phyloP scores from a whole-genome alignment of 2,797 vertebrate species.

The Microctenopoma steveboyesi region DNA sequence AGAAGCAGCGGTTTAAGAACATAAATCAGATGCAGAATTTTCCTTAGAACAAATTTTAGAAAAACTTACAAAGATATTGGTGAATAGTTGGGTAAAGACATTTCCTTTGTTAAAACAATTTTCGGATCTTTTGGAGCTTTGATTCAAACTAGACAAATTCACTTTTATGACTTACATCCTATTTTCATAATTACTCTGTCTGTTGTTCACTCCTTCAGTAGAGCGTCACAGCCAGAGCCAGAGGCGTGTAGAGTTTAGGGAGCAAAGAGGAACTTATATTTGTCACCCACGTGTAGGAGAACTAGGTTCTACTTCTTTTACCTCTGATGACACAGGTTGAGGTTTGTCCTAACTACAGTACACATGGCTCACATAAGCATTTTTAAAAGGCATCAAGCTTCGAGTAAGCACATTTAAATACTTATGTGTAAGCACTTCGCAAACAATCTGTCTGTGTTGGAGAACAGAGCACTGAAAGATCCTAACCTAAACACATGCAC shows the following conservation, averaged over 20 bases:
- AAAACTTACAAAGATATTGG: too few species aligned
- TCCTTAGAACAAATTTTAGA: too few species aligned
- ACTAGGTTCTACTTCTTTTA: neutral
- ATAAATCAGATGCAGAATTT: too few species aligned
- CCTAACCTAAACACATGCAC: slow-evolving; percentile 26
- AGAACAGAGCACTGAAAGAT: slow-evolving; percentile 19
- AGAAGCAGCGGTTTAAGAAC: too few species aligned
- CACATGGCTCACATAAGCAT: slow-evolving; percentile 5
- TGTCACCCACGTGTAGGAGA: neutral
- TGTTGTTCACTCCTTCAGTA: neutral
- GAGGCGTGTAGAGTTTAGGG: neutral
- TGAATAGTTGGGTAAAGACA: too few species aligned
- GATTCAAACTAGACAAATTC: neutral
- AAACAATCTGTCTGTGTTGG: slow-evolving; percentile 31
- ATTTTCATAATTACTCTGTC: neutral
- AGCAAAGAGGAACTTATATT: neutral
- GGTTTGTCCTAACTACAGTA: slow-evolving; percentile 12
- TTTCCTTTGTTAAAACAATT: too few species aligned
- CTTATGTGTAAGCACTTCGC: slow-evolving; percentile 49
- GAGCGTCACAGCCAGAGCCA: neutral
- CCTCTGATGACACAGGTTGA: neutral
- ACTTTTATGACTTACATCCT: too few species aligned
- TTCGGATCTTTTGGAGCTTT: too few species aligned
- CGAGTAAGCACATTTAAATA: slow-evolving; percentile 33
- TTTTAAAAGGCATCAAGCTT: slow-evolving; percentile 21